phyloP scores from a whole-genome alignment of 2,888 invertebrate genomes.

The Troglohyphantes excavatus region DNA sequence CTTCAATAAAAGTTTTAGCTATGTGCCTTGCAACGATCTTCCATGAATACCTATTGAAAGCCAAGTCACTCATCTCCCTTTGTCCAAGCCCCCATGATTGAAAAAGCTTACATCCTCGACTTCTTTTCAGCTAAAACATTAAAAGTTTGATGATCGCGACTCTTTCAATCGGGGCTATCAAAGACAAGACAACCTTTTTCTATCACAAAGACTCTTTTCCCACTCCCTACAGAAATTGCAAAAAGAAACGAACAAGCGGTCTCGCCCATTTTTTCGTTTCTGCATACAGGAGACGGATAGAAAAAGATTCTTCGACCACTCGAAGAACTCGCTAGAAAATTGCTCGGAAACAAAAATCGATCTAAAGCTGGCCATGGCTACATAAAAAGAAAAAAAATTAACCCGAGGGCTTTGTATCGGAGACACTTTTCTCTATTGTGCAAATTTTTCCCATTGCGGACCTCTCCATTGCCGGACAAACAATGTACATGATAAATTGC shows the following conservation, averaged over 20 bases:
- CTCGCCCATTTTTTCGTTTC: constrained; percentile 26
- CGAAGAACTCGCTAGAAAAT: constrained; percentile 2
- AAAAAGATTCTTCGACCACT: constrained; percentile 22
- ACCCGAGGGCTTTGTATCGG: constrained; percentile 35
- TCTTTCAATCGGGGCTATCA: neutral
- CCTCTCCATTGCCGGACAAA: constrained; percentile 41
- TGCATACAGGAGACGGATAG: constrained; percentile 25
- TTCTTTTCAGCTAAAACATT: neutral
- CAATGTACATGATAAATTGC: constrained; percentile 55
- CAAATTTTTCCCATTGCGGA: constrained; percentile 33
- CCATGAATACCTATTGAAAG: neutral
- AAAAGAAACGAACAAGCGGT: neutral
- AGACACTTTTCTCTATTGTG: constrained; percentile 45
- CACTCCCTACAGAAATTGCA: neutral
- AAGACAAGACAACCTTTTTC: neutral
- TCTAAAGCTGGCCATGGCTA: constrained; percentile 3
- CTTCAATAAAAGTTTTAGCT: no score
- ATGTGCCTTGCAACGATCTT: no score
- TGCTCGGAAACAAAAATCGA: constrained; percentile 53
- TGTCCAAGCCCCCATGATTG: neutral
- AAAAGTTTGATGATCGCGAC: neutral
- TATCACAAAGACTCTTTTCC: neutral
- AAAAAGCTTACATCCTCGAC: neutral
- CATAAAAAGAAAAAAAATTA: constrained; percentile 39
- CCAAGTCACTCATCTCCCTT: neutral